Conservation (phyloP, 1,140 invertebrate species). For the Agrypnia vestita region DNA sequence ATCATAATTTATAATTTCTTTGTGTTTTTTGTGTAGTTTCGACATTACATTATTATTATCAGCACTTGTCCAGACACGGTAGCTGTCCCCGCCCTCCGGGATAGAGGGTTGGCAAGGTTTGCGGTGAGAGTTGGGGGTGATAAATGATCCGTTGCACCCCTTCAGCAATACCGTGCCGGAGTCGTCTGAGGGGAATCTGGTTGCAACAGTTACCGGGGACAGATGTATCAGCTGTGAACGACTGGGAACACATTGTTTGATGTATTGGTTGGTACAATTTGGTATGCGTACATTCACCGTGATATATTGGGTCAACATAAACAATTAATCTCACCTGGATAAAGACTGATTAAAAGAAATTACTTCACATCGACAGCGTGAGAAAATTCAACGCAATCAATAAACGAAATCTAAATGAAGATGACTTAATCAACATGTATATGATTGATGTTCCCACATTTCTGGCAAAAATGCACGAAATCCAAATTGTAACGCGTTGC, state of each 20-base stretch:
- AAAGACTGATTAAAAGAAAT: too few relatives aligned
- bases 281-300: not conserved
- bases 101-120: not conserved
- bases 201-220: conserved; percentile 21
- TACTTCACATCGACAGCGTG: too few relatives aligned
- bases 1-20: too few relatives aligned
- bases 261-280: conserved; percentile 19
- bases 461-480: too few relatives aligned
- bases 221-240: conserved; percentile 14
- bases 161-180: conserved; percentile 8
- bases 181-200: not conserved
- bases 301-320: too few relatives aligned
- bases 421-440: too few relatives aligned
- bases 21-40: too few relatives aligned
- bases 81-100: conserved; percentile 3
- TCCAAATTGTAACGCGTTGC: too few relatives aligned
- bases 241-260: conserved; percentile 20
- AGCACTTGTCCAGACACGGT: conserved; percentile 11
- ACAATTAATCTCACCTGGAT: too few relatives aligned
- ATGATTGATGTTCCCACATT: too few relatives aligned
- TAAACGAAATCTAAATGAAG: too few relatives aligned
- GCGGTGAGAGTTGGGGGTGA: conserved; percentile 7
- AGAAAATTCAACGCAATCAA: too few relatives aligned
- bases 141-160: conserved; percentile 19
- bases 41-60: conserved; percentile 10